These are phyloP conservation scores for Melangyna quadrimaculata DNA, from an alignment of 2,888 invertebrate genomes.

Conservation along the genomic window DNA sequence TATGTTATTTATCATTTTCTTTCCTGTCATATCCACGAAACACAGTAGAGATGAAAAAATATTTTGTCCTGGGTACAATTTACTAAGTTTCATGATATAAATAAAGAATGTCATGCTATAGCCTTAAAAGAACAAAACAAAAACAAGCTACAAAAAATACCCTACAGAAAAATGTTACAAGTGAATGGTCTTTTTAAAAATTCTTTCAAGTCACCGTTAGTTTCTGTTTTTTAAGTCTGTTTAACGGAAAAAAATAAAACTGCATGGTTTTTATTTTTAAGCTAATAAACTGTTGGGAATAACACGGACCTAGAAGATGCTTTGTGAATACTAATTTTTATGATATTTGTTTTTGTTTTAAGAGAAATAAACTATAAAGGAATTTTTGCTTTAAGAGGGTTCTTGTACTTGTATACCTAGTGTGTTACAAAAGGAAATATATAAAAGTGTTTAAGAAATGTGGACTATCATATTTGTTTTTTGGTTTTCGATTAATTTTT, in stretches of 20 bases:
- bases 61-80: background rate
- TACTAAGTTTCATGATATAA: conserved; percentile 56
- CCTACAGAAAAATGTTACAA: background rate
- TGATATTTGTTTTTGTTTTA: no score
- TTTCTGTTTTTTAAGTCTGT: background rate
- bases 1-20: background rate
- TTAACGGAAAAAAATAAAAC: background rate
- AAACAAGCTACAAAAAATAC: background rate
- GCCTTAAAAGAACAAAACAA: background rate
- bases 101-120: conserved; percentile 46
- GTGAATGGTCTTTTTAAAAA: conserved; percentile 21
- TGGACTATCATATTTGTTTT: background rate
- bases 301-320: conserved; percentile 2
- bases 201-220: conserved; percentile 26
- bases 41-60: background rate
- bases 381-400: background rate
- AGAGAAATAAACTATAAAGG: background rate
- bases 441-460: background rate
- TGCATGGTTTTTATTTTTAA: conserved; percentile 5
- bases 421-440: background rate
- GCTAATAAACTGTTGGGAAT: conserved; percentile 34
- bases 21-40: background rate
- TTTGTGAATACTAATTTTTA: conserved; percentile 50
- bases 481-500: background rate
- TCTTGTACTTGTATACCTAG: background rate